Base-by-base conservation (phyloP, 2,797 vertebrate species). In the Dryobates pubescens region DNA sequence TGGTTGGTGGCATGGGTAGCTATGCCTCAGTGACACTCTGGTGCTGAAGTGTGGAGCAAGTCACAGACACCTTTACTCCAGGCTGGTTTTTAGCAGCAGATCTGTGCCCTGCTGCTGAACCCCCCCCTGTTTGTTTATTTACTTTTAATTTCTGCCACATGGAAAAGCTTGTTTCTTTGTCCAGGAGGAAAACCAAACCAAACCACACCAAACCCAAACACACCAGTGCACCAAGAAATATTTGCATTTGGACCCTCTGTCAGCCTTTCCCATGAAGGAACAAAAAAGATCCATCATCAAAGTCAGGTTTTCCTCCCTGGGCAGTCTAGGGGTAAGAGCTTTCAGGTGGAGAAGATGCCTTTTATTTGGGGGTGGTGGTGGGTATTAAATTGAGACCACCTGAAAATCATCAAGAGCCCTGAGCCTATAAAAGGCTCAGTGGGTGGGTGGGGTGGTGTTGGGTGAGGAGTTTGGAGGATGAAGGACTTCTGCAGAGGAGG, bases 381-480 rank as follows among this genome's bases (percentile, higher is more conserved):
- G 59, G 22, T 11, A 18, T 0, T 38, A 30, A 92, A 65, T 63
- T 3, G 18, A 53, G 24, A 53, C 2, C 76, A 78, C 59, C 73
- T 89, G 90, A 53, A 24, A 78, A 56, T 51, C 14, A n/a, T 78
- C 78, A 69, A 64, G 24, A 7, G 5, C 18, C 4, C 3, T 30
- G 53, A 59, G 10, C 49, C 84, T 72, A 75, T 36, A 73, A 54
- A 78, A 75, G 49, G n/a, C 0, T 38, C 0, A 4, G 7, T 0
- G 6, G 5, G 4, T 0, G 53, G n/a, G 12, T 47, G 7, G 38
- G 38, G 38, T 38, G 38, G 38, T 38, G 38, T 12, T 38, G 38
- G 11, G 1, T 69, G 34, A 30, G 26, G 18, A 5, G 23, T 0
- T 26, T 45, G 34, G 0, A 3, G 18, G 15, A 0, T 41, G 13